These are phyloP conservation scores for Napeogenes sylphis DNA, from an alignment of 2,888 invertebrate genomes.

Conservation along the genomic window DNA sequence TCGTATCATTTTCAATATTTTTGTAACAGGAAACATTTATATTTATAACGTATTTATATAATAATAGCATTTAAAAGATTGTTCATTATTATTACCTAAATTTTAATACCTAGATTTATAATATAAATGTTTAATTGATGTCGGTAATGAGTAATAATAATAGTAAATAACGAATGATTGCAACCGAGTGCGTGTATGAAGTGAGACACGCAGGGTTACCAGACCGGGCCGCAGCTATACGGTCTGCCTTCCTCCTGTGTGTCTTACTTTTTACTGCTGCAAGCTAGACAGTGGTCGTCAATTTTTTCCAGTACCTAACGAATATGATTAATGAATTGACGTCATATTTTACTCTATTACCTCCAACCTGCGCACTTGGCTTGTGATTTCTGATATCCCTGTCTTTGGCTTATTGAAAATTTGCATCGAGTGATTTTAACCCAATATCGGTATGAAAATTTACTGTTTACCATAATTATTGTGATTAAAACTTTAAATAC, in stretches of 20 bases:
- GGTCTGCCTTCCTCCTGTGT: constrained; percentile 37
- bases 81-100: constrained; percentile 79
- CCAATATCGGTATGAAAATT: constrained; percentile 55
- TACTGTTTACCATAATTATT: constrained; percentile 57
- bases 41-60: constrained; percentile 79
- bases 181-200: constrained; percentile 68
- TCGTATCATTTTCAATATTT: constrained; percentile 78
- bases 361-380: constrained; percentile 74
- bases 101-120: constrained; percentile 77
- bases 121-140: constrained; percentile 78
- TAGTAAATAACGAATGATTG: constrained; percentile 73
- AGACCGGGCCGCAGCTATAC: constrained; percentile 24
- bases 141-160: constrained; percentile 74
- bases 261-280: constrained; percentile 45
- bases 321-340: constrained; percentile 78
- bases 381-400: constrained; percentile 70
- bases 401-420: constrained; percentile 73
- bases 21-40: constrained; percentile 80
- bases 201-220: constrained; percentile 27
- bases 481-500: constrained; percentile 71
- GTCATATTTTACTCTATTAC: constrained; percentile 75
- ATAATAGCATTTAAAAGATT: constrained; percentile 79
- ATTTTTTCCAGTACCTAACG: constrained; percentile 69
- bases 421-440: constrained; percentile 61
- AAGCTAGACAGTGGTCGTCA: constrained; percentile 65